Evolutionary conservation across 2,888 invertebrate genomes (phyloP), one percentile per base, ranked within the genome.

Genomic region (Rhingia campestris): DNA sequence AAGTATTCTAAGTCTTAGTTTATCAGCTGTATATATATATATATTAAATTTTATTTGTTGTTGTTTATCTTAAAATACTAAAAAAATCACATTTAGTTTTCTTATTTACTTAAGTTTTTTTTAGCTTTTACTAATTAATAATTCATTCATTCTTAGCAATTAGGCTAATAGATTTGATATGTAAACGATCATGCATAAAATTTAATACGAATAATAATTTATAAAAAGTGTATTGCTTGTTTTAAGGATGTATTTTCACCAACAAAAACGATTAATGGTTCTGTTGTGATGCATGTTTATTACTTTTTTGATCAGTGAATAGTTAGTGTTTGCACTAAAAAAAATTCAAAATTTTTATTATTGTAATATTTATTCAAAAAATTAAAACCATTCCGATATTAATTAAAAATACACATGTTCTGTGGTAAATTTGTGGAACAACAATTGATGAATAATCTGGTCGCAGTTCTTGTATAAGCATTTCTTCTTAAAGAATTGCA

Each of bases 1-100:
- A 9, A 67, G 47, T 75, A 75, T 51, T 69, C 75, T 81, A 75
- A 74, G 69, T 76, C 75, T 81, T 75, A 81, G 22, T 64, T 69
- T 75, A 69, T 81, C 74, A 81, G 66, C 54, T 67, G 80, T 72
- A 72, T 72, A 41, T 72, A 14, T 56, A 53, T 53, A 32, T 70
- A 30, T 59, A 49, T 43, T 22, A 56, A 64, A 12, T 64, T 43
- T 53, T 41, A 22, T 22, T 22, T 22, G 22, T 22, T 22, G 22
- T 22, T 22, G 22, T 30, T 49, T 39, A 51, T 56, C 67, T 61
- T 82, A 82, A 77, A 45, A 59, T 85, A 75, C 81, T 85, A 81
- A 81, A 80, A 74, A 81, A 85, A 85, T 85, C 85, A 79, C 86
- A 84, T 77, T 80, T 81, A 72, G 67, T 85, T 81, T 79, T 81